Evolutionary conservation across 92 coral and sea anemone genomes (phyloP).

Genomic region (Paramuricea clavata): DNA sequence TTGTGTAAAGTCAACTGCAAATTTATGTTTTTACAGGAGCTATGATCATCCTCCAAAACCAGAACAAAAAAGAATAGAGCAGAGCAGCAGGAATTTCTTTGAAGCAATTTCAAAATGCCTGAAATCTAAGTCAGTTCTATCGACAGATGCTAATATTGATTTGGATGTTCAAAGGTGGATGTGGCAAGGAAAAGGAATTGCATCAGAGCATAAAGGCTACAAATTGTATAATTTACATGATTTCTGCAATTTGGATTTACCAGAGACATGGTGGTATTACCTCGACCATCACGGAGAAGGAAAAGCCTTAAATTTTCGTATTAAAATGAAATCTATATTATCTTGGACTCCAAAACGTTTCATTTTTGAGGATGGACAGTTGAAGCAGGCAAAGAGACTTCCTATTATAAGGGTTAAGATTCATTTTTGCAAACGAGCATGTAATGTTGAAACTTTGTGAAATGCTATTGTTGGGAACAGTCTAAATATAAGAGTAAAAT

Average conservation of each 20-base stretch:
- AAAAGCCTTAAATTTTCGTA: constrained; percentile 35
- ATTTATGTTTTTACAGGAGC: constrained; percentile 45
- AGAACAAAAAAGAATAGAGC: constrained; percentile 52
- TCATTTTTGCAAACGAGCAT: constrained; percentile 40
- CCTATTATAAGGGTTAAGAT: constrained; percentile 53
- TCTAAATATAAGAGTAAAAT: background rate
- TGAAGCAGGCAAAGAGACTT: constrained; percentile 40
- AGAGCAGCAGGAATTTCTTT: constrained; percentile 66
- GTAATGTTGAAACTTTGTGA: constrained; percentile 15
- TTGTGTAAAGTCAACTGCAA: background rate
- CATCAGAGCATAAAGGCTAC: constrained; percentile 63
- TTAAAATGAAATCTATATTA: constrained; percentile 62
- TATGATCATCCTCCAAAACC: constrained; percentile 68
- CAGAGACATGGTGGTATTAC: constrained; percentile 68
- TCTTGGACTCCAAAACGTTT: constrained; percentile 53
- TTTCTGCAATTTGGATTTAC: constrained; percentile 61
- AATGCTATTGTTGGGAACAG: background rate
- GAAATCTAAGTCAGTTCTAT: constrained; percentile 47
- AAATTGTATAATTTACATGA: constrained; percentile 61
- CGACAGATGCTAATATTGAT: constrained; percentile 47
- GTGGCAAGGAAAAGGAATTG: constrained; percentile 46
- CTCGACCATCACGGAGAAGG: constrained; percentile 64
- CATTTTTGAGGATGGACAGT: constrained; percentile 37
- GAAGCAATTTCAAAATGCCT: constrained; percentile 51
- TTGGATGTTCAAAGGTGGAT: constrained; percentile 67